phyloP scores from a whole-genome alignment of 2,113 vertebrate genomes.

The Melanerpes aurifrons region DNA sequence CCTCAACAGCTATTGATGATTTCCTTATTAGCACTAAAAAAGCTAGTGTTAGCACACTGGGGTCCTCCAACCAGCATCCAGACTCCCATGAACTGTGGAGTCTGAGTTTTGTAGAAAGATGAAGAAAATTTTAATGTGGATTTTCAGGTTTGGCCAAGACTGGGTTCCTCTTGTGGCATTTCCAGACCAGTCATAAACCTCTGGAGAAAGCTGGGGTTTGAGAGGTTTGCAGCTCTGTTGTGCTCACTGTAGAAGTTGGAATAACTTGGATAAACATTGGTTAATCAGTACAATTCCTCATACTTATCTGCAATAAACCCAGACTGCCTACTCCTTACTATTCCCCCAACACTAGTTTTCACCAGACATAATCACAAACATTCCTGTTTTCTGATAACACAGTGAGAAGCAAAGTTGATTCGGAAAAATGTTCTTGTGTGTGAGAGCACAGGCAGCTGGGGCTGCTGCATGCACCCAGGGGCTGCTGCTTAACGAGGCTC shows the following conservation, averaged over 20 bases:
- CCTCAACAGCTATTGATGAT: not conserved
- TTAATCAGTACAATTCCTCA: conserved; percentile 8
- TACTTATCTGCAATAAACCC: conserved; percentile 35
- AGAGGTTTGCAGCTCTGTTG: conserved; percentile 24
- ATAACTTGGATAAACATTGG: conserved; percentile 35
- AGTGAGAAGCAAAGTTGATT: not conserved
- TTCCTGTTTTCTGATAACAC: conserved; percentile 33
- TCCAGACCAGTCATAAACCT: conserved; percentile 23
- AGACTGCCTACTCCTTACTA: conserved; percentile 16
- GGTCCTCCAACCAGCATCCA: not conserved
- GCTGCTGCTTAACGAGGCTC: not conserved
- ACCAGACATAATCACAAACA: conserved; percentile 38
- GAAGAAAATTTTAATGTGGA: not conserved
- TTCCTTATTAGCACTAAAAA: not conserved
- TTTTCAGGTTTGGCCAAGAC: not conserved
- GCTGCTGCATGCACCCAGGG: not conserved
- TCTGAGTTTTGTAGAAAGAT: not conserved
- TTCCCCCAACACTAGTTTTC: conserved; percentile 14
- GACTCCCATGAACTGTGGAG: not conserved
- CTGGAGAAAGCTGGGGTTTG: not conserved
- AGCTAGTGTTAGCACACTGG: not conserved
- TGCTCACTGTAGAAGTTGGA: conserved; percentile 19
- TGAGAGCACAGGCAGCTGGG: not conserved
- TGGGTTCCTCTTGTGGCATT: not conserved
- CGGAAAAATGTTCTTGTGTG: not conserved